Conservation (phyloP, 2,888 invertebrate species). For the Eubasilissa splendida region DNA sequence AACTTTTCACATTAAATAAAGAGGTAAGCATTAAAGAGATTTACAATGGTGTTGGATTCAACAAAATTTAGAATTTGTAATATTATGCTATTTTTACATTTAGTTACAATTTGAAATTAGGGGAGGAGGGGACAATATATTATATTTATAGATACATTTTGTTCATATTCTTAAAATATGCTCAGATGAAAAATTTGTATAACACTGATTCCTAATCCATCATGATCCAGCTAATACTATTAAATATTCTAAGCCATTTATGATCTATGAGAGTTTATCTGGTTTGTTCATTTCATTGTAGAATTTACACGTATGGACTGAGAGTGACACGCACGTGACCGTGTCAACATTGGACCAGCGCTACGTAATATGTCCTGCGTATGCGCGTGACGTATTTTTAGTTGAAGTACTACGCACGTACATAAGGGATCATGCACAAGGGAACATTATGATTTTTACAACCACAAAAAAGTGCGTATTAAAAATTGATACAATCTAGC, state of each 20-base stretch:
- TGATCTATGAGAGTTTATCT: no score
- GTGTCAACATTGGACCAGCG: slow-evolving; percentile 92
- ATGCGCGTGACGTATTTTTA: slow-evolving; percentile 93
- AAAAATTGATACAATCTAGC: background rate
- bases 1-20: slow-evolving; percentile 75
- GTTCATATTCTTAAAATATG: no score
- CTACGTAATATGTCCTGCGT: slow-evolving; percentile 92
- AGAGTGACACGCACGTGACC: slow-evolving; percentile 83
- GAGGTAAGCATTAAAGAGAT: slow-evolving; percentile 67
- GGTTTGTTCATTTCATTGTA: slow-evolving; percentile 63
- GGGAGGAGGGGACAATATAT: no score
- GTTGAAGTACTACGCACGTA: slow-evolving; percentile 87
- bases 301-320: slow-evolving; percentile 76
- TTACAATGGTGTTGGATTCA: no score
- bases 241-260: no score
- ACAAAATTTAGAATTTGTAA: background rate
- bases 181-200: no score
- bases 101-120: background rate
- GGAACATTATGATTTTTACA: slow-evolving; percentile 95
- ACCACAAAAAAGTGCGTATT: slow-evolving; percentile 92
- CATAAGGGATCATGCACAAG: slow-evolving; percentile 79
- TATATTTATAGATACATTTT: no score
- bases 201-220: no score
- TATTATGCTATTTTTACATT: background rate
- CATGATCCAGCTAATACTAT: no score